phyloP scores from a whole-genome alignment of 2,113 vertebrate species.

The Camelus bactrianus region DNA sequence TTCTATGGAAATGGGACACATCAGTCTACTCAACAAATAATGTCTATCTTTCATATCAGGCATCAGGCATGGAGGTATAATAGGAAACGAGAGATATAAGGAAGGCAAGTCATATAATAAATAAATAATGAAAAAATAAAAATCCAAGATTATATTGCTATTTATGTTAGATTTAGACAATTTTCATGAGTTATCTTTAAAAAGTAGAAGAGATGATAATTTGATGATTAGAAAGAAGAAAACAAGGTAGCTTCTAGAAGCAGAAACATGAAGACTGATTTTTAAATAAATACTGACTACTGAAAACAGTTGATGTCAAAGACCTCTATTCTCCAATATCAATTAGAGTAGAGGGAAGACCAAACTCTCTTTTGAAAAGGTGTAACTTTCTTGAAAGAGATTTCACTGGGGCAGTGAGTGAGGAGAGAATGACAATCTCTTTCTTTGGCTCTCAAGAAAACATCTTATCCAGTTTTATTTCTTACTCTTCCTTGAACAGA shows the following conservation, averaged over 20 bases:
- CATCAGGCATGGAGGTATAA: background rate
- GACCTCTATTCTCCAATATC: background rate
- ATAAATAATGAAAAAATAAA: background rate
- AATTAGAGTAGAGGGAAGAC: background rate
- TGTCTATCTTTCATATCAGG: background rate
- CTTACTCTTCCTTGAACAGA: constrained; percentile 43
- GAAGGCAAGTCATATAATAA: background rate
- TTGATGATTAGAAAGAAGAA: background rate
- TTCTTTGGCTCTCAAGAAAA: constrained; percentile 35
- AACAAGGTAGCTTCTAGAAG: background rate
- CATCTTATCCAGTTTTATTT: constrained; percentile 25
- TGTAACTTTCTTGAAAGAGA: background rate
- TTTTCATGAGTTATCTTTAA: constrained; percentile 1
- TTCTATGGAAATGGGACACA: background rate
- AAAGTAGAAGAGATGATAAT: background rate
- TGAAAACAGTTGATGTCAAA: background rate
- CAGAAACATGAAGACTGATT: background rate
- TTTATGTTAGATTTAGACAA: background rate
- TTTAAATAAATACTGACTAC: background rate
- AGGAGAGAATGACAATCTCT: background rate
- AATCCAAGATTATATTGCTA: background rate
- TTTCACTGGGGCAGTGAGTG: background rate
- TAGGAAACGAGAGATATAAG: background rate
- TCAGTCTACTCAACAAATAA: background rate
- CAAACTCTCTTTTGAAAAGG: background rate